Evolutionary conservation across 1,140 invertebrate genomes (phyloP), one percentile per base, ranked within the genome.

Genomic region (Lasaia peninsularis): DNA sequence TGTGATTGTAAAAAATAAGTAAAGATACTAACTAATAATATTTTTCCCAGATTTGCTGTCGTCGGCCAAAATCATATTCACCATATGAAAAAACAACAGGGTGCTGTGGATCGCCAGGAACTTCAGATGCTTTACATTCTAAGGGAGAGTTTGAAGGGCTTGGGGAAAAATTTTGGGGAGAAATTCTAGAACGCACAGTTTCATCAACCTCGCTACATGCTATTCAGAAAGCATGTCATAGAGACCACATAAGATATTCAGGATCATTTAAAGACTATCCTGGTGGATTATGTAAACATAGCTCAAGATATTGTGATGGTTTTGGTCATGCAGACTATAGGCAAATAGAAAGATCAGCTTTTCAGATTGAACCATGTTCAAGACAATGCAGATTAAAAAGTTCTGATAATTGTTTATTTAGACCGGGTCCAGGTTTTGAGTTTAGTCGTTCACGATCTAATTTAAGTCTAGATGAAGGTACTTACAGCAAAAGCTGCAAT

Each of bases 131-230:
- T n/a, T 67, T 87, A 50, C 85, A 89, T 59, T 86, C 85, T 11
- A 90, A 91, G 49, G 91, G 91, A 34, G 93, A 93, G 70, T 90
- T 93, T 52, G 93, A 94, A 71, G 92, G 93, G 2, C 86, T 94
- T 0, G 93, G 93, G n/a, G 93, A 94, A 75, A 94, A 94, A 79
- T 94, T 94, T 72, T 94, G 93, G 93, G 93, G 93, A 21, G 93
- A 94, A 87, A 94, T 94, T 63, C 80, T 94, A 28, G 93, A 94
- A 75, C 86, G 93, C 10, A 94, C 93, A 1, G 91, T 94, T 8
- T 94, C 93, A 28, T 93, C 92, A 1, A 92, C 89, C 56, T 94
- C 93, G 37, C 81, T 94, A 10, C 93, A 93, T 71, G 92, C 91
- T 21, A 89, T 93, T 56, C 92, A 93, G 63, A 92, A 92, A 71